A percentile compares a stretch with the other conserved stretches of the same genome.
These are phyloP conservation scores for Philhelius pedissequus DNA, from an alignment of 2,888 invertebrate genomes.

Conservation along the genomic window DNA sequence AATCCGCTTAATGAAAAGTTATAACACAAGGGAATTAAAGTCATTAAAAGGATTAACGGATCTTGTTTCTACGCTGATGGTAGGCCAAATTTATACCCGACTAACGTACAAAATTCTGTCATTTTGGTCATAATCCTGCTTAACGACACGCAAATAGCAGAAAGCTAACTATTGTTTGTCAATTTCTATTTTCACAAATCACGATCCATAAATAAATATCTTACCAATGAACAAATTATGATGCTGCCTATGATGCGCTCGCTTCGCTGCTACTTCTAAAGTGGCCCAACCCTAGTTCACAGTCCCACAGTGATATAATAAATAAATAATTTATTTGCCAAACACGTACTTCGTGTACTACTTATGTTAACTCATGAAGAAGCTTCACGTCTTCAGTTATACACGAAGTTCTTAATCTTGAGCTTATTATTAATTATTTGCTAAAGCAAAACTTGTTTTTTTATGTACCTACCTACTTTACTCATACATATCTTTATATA, in stretches of 20 bases:
- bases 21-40: no score
- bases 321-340: slow-evolving; percentile 10
- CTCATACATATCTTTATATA: no score
- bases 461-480: no score
- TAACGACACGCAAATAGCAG: no score
- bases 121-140: no score
- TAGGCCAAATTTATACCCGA: no score
- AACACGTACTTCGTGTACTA: slow-evolving; percentile 27
- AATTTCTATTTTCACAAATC: not conserved
- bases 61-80: no score
- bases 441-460: not conserved
- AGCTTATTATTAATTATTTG: not conserved
- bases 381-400: not conserved
- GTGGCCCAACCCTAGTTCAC: slow-evolving; percentile 3
- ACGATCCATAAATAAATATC: not conserved
- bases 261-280: not conserved
- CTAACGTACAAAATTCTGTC: no score
- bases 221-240: no score
- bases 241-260: not conserved
- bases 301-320: not conserved
- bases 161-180: no score
- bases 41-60: no score
- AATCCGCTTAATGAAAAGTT: no score
- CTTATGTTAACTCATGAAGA: slow-evolving; percentile 14
- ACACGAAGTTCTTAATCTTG: not conserved